phyloP scores from a whole-genome alignment of 2,797 vertebrate species.

The Chiloscyllium punctatum region DNA sequence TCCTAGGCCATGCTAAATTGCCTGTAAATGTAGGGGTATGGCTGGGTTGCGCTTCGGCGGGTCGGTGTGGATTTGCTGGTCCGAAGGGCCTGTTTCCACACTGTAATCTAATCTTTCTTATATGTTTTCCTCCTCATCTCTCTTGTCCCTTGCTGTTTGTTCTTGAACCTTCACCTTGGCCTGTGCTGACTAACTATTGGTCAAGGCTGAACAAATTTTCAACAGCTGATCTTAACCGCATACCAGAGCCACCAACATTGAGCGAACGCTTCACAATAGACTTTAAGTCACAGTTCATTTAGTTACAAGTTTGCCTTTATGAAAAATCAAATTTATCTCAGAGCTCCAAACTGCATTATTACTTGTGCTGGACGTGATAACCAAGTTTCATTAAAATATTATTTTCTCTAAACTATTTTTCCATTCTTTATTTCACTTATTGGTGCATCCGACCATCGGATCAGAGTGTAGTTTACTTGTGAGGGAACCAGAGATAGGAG shows the following conservation, averaged over 20 bases:
- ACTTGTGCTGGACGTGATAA: neutral
- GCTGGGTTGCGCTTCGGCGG: too few species aligned
- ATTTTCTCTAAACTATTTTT: neutral
- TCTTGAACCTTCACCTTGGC: neutral
- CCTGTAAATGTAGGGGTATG: too few species aligned
- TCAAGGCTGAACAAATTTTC: neutral
- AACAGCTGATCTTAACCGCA: neutral
- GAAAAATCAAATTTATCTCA: neutral
- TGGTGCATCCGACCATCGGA: neutral
- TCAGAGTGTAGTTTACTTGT: neutral
- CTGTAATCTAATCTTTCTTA: too few species aligned
- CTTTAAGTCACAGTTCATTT: neutral
- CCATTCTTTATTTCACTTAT: neutral
- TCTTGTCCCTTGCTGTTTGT: neutral
- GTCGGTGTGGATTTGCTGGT: too few species aligned
- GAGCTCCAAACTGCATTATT: neutral
- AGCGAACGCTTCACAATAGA: neutral
- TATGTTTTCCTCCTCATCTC: neutral
- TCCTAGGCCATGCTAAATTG: too few species aligned
- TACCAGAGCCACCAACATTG: neutral
- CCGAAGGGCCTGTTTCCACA: too few species aligned
- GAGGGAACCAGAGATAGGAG: neutral
- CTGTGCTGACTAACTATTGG: neutral
- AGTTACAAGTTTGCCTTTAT: neutral
- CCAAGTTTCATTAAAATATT: slow-evolving; percentile 4